phyloP scores from a whole-genome alignment of 2,113 vertebrate genomes.

The Pygoscelis antarcticus region DNA sequence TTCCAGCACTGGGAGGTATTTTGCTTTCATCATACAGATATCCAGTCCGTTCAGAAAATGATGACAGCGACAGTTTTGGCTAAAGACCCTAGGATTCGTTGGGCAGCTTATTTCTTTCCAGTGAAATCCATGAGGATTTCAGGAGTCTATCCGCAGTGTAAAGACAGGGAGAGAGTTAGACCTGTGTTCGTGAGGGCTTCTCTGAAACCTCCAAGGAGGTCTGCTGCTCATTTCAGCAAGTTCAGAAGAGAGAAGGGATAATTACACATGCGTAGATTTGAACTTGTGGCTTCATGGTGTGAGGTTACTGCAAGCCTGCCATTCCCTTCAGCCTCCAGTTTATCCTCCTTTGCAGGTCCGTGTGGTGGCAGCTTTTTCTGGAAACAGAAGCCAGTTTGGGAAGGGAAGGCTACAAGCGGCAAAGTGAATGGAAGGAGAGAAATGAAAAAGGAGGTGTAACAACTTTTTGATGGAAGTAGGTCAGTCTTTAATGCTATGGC shows the following conservation, averaged over 20 bases:
- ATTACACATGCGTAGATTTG: fast-evolving
- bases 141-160: fast-evolving
- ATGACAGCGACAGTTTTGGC: background rate
- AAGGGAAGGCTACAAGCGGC: background rate
- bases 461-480: background rate
- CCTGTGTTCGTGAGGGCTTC: background rate
- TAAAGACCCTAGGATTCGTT: background rate
- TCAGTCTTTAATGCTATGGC: background rate
- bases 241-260: background rate
- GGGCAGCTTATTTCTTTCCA: background rate
- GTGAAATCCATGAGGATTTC: background rate
- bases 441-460: background rate
- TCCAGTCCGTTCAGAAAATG: background rate
- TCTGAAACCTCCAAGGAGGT: background rate
- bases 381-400: background rate
- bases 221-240: background rate
- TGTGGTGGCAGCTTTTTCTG: background rate
- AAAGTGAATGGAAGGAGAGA: background rate
- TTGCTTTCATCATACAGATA: background rate
- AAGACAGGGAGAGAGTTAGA: background rate
- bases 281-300: background rate
- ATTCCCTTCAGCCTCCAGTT: background rate
- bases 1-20: background rate
- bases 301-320: background rate
- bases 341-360: background rate